Evolutionary conservation across 2,113 vertebrate genomes (phyloP).

Genomic region (Electrona antarctica): DNA sequence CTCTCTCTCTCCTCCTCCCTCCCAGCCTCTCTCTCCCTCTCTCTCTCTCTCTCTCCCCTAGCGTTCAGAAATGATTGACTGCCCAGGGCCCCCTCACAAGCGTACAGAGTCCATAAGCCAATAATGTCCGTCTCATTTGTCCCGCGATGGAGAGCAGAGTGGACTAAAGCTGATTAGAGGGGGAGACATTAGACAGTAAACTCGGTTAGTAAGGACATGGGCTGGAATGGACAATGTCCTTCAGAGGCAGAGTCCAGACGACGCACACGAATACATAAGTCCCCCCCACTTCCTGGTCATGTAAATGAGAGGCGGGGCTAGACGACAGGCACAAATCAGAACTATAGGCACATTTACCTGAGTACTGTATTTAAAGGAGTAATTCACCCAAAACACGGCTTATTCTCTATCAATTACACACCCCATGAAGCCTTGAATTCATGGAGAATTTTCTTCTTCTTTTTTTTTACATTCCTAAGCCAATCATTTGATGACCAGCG

Average conservation of each 20-base stretch:
- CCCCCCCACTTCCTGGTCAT: too few relatives aligned
- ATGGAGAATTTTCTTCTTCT: too few relatives aligned
- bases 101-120: constrained; percentile 88
- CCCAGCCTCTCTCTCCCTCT: constrained; percentile 87
- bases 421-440: too few relatives aligned
- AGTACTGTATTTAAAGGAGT: too few relatives aligned
- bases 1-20: background rate
- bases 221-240: constrained; percentile 96
- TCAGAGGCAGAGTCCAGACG: constrained; percentile 86
- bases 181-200: constrained; percentile 62
- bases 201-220: constrained; percentile 92
- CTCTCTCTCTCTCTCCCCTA: constrained; percentile 89
- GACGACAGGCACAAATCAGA: too few relatives aligned
- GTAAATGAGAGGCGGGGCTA: too few relatives aligned
- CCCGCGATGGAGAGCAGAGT: constrained; percentile 87
- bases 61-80: constrained; percentile 92
- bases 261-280: too few relatives aligned
- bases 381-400: too few relatives aligned
- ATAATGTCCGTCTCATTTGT: constrained; percentile 98
- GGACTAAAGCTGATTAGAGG: constrained; percentile 92
- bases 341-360: too few relatives aligned
- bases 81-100: constrained; percentile 48
- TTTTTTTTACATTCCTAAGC: too few relatives aligned
- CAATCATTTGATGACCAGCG: too few relatives aligned
- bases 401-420: too few relatives aligned